Conservation (phyloP, 1,140 invertebrate species). For the Eriosoma lanigerum region DNA sequence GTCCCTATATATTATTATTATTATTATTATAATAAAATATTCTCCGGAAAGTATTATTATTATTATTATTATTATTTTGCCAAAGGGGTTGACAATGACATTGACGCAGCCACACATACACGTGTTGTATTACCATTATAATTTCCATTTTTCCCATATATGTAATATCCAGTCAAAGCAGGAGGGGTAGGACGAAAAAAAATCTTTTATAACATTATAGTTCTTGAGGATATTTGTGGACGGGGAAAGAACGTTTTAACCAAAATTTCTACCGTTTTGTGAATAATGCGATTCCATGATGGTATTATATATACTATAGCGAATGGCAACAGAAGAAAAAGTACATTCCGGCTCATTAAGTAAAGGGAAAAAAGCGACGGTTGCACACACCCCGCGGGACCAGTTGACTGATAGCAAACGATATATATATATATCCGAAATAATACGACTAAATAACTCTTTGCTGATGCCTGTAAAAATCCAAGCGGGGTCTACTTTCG, state of each 20-base stretch:
- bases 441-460: slow-evolving; percentile 33
- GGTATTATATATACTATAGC: no score
- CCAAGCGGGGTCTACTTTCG: not conserved
- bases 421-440: slow-evolving; percentile 16
- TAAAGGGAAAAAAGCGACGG: not conserved
- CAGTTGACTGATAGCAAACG: slow-evolving; percentile 43
- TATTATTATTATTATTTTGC: not conserved
- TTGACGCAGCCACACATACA: not conserved
- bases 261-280: not conserved
- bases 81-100: slow-evolving; percentile 14
- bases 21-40: slow-evolving; percentile 6
- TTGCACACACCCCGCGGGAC: slow-evolving; percentile 1
- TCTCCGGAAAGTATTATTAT: not conserved
- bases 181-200: not conserved
- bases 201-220: not conserved
- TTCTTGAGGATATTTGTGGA: not conserved
- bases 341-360: slow-evolving; percentile 29
- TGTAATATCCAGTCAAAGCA: not conserved
- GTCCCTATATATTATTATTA: not conserved
- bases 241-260: not conserved
- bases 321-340: not conserved
- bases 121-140: not conserved
- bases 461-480: slow-evolving; percentile 4
- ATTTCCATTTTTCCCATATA: not conserved
- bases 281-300: slow-evolving; percentile 21